These are phyloP conservation scores for Drosophila basisetae DNA, from an alignment of 2,888 invertebrate genomes.

Conservation along the genomic window DNA sequence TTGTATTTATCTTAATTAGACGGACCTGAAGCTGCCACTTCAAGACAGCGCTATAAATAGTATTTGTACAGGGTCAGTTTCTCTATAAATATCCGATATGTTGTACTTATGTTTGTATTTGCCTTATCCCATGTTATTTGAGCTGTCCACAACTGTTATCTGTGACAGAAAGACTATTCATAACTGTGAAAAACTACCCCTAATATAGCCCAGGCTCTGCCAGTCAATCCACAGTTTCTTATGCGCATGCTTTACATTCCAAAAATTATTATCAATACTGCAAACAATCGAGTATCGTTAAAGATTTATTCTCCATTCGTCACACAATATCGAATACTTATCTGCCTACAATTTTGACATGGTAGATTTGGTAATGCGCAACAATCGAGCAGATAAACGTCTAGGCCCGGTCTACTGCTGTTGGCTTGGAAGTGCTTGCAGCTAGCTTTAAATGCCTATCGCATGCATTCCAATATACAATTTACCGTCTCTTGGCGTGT, in stretches of 20 bases:
- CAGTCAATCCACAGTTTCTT: not conserved
- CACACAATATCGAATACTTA: not conserved
- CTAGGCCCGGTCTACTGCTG: slow-evolving; percentile 22
- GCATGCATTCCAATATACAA: slow-evolving; percentile 69
- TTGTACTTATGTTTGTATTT: not conserved
- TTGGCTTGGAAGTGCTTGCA: slow-evolving; percentile 40
- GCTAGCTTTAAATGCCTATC: slow-evolving; percentile 70
- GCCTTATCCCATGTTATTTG: not conserved
- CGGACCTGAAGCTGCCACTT: slow-evolving; percentile 17
- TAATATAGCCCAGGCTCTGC: not conserved
- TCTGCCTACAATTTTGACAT: slow-evolving; percentile 11
- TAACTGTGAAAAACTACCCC: not conserved
- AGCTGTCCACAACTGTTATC: not conserved
- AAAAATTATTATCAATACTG: not conserved
- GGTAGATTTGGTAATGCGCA: slow-evolving; percentile 2
- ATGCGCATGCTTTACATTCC: not conserved
- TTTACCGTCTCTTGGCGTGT: slow-evolving; percentile 44
- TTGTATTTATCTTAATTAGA: slow-evolving; percentile 73
- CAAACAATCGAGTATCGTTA: not conserved
- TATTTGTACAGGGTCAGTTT: slow-evolving; percentile 11
- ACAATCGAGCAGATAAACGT: slow-evolving; percentile 33
- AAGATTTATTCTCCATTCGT: slow-evolving; percentile 16
- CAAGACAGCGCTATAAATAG: slow-evolving; percentile 19
- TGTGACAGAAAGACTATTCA: not conserved
- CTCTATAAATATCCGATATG: slow-evolving; percentile 1